Evolutionary conservation across 2,797 vertebrate species (phyloP).

Genomic region (Coluber constrictor): DNA sequence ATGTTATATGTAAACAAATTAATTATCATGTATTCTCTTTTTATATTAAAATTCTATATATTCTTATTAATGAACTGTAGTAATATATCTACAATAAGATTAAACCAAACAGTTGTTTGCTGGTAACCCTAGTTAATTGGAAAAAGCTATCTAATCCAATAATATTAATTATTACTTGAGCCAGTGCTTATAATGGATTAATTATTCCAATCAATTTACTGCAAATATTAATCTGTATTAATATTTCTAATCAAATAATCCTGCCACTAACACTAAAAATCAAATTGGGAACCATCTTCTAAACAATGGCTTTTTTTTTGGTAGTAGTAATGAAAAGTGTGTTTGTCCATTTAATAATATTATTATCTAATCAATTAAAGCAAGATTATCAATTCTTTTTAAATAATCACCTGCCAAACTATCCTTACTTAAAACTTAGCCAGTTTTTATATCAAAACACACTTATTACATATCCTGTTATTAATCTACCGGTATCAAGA

Average conservation of each 20-base stretch:
- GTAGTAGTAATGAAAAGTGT: background rate
- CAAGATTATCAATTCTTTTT: background rate
- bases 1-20: background rate
- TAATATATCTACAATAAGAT: background rate
- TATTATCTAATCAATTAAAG: background rate
- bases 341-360: background rate
- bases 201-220: background rate
- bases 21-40: background rate
- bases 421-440: background rate
- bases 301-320: background rate
- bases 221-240: background rate
- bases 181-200: background rate
- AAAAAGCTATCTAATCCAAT: background rate
- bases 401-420: background rate
- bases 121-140: background rate
- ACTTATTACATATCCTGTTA: background rate
- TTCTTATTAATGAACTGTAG: background rate
- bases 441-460: background rate
- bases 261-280: background rate
- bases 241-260: background rate
- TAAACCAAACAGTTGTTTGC: background rate
- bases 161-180: background rate
- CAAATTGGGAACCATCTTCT: background rate
- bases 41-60: background rate
- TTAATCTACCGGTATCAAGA: background rate